Conservation (phyloP, 2,797 vertebrate genomes). For the Acanthurus leucopareius region DNA sequence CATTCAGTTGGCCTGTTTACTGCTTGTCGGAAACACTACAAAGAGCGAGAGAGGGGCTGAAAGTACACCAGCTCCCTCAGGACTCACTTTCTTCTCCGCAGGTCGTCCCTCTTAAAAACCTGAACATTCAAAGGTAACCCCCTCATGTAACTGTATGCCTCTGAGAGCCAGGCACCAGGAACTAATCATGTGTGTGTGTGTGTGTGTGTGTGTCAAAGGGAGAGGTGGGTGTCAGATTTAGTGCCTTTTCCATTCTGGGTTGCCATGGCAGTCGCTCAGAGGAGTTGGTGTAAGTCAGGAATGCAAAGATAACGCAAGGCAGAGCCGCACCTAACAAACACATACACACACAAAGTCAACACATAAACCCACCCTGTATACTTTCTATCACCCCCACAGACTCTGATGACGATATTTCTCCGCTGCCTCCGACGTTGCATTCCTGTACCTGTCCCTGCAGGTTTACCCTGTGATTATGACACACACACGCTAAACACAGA, state of each 20-base stretch:
- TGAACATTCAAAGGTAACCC: constrained; percentile 68
- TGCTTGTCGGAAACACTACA: constrained; percentile 63
- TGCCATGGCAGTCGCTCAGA: constrained; percentile 72
- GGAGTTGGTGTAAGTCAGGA: constrained; percentile 75
- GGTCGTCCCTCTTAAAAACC: constrained; percentile 73
- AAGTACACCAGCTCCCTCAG: constrained; percentile 60
- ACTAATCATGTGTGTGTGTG: constrained; percentile 60
- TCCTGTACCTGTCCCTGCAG: constrained; percentile 75
- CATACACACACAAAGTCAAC: constrained; percentile 41
- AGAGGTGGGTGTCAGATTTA: constrained; percentile 75
- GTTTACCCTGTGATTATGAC: constrained; percentile 63
- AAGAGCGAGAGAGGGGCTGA: constrained; percentile 48
- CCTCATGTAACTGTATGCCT: constrained; percentile 76
- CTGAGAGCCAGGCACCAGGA: constrained; percentile 75
- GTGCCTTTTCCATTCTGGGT: constrained; percentile 62
- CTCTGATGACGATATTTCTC: constrained; percentile 63
- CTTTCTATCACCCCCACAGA: constrained; percentile 50
- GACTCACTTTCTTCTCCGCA: constrained; percentile 75
- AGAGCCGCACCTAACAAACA: constrained; percentile 64
- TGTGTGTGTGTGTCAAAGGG: constrained; percentile 48
- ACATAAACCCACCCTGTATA: constrained; percentile 52
- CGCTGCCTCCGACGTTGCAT: constrained; percentile 58
- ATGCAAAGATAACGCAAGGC: constrained; percentile 78
- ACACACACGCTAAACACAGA: constrained; percentile 52
- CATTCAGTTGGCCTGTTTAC: constrained; percentile 64